phyloP scores from a whole-genome alignment of 2,113 vertebrate species.

The Pachyramphus minor region DNA sequence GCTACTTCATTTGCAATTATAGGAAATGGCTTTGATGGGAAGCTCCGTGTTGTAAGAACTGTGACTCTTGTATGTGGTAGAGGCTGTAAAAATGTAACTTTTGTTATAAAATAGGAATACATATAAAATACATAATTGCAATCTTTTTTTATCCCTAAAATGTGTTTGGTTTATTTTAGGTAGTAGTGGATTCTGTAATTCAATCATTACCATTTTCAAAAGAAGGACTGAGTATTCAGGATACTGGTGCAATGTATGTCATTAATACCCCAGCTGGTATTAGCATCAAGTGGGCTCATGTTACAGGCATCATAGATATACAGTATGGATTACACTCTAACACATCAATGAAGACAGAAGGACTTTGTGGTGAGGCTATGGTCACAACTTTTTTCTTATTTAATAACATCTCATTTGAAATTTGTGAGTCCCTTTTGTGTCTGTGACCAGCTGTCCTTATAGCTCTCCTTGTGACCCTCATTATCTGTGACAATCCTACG shows the following conservation, averaged over 20 bases:
- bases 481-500: background rate
- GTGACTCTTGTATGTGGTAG: background rate
- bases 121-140: background rate
- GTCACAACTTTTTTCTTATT: background rate
- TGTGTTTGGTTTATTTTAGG: conserved; percentile 72
- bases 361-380: conserved; percentile 87
- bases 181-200: conserved; percentile 84
- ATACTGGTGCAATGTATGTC: conserved; percentile 93
- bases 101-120: background rate
- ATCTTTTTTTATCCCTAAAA: background rate
- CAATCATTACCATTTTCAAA: conserved; percentile 86
- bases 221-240: conserved; percentile 84
- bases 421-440: background rate
- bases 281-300: conserved; percentile 92
- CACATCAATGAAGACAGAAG: conserved; percentile 80
- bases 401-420: background rate
- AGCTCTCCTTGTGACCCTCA: background rate
- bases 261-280: conserved; percentile 89
- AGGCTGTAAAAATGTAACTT: background rate
- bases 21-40: background rate
- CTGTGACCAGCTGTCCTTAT: background rate
- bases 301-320: conserved; percentile 93
- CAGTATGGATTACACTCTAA: conserved; percentile 81
- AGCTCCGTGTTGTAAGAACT: background rate
- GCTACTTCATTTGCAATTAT: background rate